Evolutionary conservation across 2,113 vertebrate genomes (phyloP).

Genomic region (Anseranas semipalmata): DNA sequence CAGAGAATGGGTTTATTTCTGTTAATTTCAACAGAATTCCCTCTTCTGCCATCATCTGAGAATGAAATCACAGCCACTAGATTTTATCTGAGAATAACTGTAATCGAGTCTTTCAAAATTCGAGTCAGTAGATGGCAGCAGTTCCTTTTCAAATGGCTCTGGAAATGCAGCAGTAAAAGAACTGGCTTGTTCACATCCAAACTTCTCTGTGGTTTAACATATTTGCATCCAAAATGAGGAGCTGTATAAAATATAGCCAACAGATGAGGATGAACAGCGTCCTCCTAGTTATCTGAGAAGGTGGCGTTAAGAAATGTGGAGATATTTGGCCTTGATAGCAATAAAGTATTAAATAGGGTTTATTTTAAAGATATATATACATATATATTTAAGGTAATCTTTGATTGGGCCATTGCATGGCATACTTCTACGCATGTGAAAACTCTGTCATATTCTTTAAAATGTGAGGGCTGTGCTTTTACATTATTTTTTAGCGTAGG

Average conservation of each 20-base stretch:
- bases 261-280: neutral
- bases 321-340: neutral
- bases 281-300: neutral
- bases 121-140: constrained; percentile 73
- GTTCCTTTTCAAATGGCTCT: constrained; percentile 60
- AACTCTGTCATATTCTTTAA: neutral
- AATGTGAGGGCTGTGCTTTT: neutral
- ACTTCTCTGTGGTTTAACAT: neutral
- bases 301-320: neutral
- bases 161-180: neutral
- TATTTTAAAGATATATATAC: neutral
- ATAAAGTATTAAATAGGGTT: neutral
- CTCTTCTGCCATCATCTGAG: neutral
- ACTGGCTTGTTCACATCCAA: neutral
- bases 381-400: neutral
- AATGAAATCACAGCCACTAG: neutral
- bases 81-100: neutral
- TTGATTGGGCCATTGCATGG: neutral
- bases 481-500: neutral
- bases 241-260: neutral
- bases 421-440: neutral
- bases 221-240: neutral
- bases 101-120: neutral
- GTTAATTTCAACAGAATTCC: constrained; percentile 28
- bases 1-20: constrained; percentile 8